phyloP scores from a whole-genome alignment of 1,140 invertebrate genomes.

The Penaeus vannamei region DNA sequence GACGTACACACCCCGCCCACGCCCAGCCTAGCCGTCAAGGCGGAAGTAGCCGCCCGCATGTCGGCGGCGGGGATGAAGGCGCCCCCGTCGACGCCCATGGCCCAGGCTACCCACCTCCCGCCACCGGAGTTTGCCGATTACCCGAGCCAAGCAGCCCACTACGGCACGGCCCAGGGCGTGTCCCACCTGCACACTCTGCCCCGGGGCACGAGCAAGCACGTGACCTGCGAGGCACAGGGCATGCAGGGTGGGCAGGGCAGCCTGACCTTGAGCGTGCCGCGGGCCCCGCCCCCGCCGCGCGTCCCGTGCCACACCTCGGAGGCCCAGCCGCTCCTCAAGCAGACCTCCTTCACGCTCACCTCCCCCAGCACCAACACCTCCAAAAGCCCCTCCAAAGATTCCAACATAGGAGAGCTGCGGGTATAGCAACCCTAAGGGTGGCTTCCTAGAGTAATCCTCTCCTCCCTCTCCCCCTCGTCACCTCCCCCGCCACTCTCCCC shows the following conservation, averaged over 20 bases:
- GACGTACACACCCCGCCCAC: constrained; percentile 61
- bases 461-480: constrained; percentile 16
- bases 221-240: constrained; percentile 83
- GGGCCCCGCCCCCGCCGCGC: constrained; percentile 75
- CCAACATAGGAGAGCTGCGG: constrained; percentile 62
- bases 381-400: constrained; percentile 68
- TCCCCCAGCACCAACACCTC: constrained; percentile 66
- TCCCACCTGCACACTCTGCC: constrained; percentile 66
- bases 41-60: constrained; percentile 48
- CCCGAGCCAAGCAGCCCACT: constrained; percentile 63
- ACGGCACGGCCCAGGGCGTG: constrained; percentile 61
- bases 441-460: background rate
- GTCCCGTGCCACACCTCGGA: constrained; percentile 67
- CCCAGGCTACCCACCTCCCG: constrained; percentile 68
- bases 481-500: background rate
- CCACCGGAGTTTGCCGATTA: constrained; percentile 70
- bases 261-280: constrained; percentile 63
- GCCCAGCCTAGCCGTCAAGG: constrained; percentile 55
- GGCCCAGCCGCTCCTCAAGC: constrained; percentile 67
- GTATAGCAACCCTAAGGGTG: constrained; percentile 60
- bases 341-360: constrained; percentile 65
- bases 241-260: constrained; percentile 74
- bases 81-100: constrained; percentile 60
- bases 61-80: constrained; percentile 50
- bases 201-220: constrained; percentile 79